Conservation (phyloP, 2,888 invertebrate genomes). For the Philaethria dido region DNA sequence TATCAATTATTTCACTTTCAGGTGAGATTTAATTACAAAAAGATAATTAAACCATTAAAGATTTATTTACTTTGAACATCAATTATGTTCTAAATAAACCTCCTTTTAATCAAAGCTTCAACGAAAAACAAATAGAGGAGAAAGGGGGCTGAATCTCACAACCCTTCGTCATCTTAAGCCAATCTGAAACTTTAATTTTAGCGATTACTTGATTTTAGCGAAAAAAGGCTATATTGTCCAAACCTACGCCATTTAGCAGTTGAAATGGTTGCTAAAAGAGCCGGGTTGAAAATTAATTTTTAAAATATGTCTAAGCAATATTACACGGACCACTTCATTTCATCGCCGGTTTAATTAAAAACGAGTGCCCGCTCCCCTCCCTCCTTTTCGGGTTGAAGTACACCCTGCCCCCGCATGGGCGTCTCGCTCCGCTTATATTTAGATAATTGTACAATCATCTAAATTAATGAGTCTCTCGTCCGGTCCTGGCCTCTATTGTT, state of each 20-base stretch:
- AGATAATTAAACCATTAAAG: conserved; percentile 81
- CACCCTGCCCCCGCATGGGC: conserved; percentile 74
- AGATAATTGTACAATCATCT: conserved; percentile 85
- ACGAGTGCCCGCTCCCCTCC: conserved; percentile 82
- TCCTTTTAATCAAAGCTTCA: conserved; percentile 82
- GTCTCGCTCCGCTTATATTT: conserved; percentile 83
- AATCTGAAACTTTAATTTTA: conserved; percentile 25
- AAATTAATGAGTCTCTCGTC: conserved; percentile 84
- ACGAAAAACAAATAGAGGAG: conserved; percentile 79
- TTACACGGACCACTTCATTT: conserved; percentile 84
- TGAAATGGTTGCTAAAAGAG: conserved; percentile 43
- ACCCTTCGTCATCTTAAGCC: conserved; percentile 63
- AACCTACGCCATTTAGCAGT: conserved; percentile 36
- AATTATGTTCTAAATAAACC: conserved; percentile 82
- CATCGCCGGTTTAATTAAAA: conserved; percentile 84
- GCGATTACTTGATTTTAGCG: conserved; percentile 11
- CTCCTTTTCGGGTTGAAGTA: conserved; percentile 78
- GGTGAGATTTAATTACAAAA: conserved; percentile 80
- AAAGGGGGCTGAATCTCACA: conserved; percentile 57
- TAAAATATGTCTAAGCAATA: conserved; percentile 84
- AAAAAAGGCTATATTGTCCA: conserved; percentile 23
- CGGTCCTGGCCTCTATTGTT: conserved; percentile 79
- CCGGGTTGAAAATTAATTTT: conserved; percentile 72
- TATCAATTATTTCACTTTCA: conserved; percentile 65
- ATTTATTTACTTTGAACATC: conserved; percentile 81